These are phyloP conservation scores for Nomada goodeniana DNA, from an alignment of 2,888 invertebrate species.

Conservation along the genomic window DNA sequence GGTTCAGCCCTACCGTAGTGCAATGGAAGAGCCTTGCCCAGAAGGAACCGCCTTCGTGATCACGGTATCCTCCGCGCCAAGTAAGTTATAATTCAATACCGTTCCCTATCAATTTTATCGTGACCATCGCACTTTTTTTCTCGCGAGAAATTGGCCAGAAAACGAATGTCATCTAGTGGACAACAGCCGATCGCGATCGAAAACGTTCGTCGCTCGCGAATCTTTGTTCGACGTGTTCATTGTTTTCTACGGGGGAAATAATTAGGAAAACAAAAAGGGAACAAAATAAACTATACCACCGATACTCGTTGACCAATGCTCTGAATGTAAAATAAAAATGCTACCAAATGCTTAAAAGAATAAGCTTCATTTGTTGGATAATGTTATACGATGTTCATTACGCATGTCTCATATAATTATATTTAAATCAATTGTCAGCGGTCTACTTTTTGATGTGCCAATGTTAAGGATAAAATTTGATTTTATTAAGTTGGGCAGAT, in stretches of 20 bases:
- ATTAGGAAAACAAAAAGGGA: background rate
- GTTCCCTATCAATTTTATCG: slow-evolving; percentile 51
- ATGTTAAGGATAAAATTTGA: too few relatives aligned
- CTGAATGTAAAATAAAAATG: too few relatives aligned
- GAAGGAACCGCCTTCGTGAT: slow-evolving; percentile 89
- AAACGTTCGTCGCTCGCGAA: slow-evolving; percentile 24
- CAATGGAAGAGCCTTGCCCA: slow-evolving; percentile 88
- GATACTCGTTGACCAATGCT: too few relatives aligned
- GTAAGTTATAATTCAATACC: slow-evolving; percentile 86
- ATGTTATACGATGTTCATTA: too few relatives aligned
- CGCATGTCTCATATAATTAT: too few relatives aligned
- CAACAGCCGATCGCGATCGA: slow-evolving; percentile 15
- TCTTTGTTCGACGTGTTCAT: slow-evolving; percentile 39
- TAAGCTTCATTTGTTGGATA: too few relatives aligned
- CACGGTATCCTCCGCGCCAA: slow-evolving; percentile 90
- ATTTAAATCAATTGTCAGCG: too few relatives aligned
- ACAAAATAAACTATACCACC: background rate
- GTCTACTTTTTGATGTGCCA: too few relatives aligned
- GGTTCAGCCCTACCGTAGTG: slow-evolving; percentile 87
- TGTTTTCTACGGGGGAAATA: slow-evolving; percentile 14
- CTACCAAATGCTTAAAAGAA: too few relatives aligned
- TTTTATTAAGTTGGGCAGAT: too few relatives aligned
- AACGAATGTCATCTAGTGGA: slow-evolving; percentile 63
- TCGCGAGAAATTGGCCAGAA: slow-evolving; percentile 69
- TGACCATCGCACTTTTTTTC: slow-evolving; percentile 4